phyloP scores from a whole-genome alignment of 2,888 invertebrate genomes.

The Plutella xylostella region DNA sequence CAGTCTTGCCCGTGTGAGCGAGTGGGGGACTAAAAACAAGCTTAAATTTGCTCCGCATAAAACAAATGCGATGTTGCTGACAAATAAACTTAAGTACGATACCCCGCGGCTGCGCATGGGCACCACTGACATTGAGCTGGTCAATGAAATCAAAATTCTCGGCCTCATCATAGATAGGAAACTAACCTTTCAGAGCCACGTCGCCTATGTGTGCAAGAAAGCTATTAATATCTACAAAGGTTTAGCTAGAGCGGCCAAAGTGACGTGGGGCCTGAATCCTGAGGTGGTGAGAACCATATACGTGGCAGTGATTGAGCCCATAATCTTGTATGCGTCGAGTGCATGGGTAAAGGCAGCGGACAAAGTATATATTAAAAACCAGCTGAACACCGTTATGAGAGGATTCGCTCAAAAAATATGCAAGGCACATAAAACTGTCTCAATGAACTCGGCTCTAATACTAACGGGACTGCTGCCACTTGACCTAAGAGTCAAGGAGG shows the following conservation, averaged over 20 bases:
- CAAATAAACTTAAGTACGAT: slow-evolving; percentile 5
- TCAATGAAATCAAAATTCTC: slow-evolving; percentile 11
- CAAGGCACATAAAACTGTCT: too few relatives aligned
- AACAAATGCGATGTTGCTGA: slow-evolving; percentile 5
- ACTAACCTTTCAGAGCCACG: slow-evolving; percentile 12
- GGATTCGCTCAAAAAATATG: too few relatives aligned
- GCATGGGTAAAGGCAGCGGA: slow-evolving; percentile 8
- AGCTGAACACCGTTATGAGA: too few relatives aligned
- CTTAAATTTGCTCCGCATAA: neutral
- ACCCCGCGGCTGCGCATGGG: neutral
- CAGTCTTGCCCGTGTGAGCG: neutral
- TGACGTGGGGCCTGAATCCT: slow-evolving; percentile 7
- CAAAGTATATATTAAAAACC: too few relatives aligned
- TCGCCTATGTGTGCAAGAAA: slow-evolving; percentile 9
- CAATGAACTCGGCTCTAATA: too few relatives aligned
- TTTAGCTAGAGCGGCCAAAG: slow-evolving; percentile 7
- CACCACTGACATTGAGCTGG: neutral
- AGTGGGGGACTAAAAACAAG: neutral
- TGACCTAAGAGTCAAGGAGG: too few relatives aligned
- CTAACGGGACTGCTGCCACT: too few relatives aligned
- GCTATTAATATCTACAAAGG: slow-evolving; percentile 6
- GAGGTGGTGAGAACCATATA: slow-evolving; percentile 12
- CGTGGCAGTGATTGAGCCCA: slow-evolving; percentile 9
- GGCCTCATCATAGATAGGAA: too few relatives aligned
- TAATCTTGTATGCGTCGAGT: slow-evolving; percentile 10